Base-by-base conservation (phyloP, 1,140 invertebrate species). In the Caenorhabditis tropicalis region DNA sequence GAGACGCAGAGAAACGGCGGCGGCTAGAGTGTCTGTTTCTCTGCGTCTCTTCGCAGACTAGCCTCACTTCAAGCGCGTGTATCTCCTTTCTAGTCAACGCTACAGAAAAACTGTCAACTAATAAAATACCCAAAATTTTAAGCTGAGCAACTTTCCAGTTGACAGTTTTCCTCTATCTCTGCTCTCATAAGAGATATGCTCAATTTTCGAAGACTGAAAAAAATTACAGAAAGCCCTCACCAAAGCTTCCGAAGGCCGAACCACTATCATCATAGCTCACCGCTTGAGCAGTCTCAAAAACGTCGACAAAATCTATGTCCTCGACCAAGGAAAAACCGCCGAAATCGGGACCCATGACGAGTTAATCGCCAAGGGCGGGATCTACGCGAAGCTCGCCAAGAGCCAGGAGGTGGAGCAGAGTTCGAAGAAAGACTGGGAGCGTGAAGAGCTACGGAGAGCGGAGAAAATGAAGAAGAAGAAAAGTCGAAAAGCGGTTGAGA, bases 381-480 rank as follows among this genome's bases (percentile, higher is more conserved):
- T 93, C 19, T 93, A 93, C 86, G 89, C 90, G 91, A 94, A 94
- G 87, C 91, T 96, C 82, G 86, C 86, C 15, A 94, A 92, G 12
- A 93, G 93, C 0, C 93, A 94, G 89, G 82, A 79, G 19, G 31
- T 85, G 12, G 65, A 85, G 9, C 53, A 80, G 19, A 74, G 65
- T 46, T 74, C 65, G 36, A 74, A 43, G 65, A 74, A 74, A 24
- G 65, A 74, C 27, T 74, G 65, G 65, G 65, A 74, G n/a, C 12
- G 65, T 5, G 65, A 74, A 43, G 65, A 74, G 29, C n/a, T 74
- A 6, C 33, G 36, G 16, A 39, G 65, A 43, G 65, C 65, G 1
- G 36, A 43, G 24, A 74, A 43, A 43, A 74, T 74, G 65, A 74
- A 74, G 65, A 74, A 74, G 15, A 74, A 74, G 36, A n/a, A n/a